phyloP scores from a whole-genome alignment of 2,888 invertebrate genomes.

The Andrena fulva region DNA sequence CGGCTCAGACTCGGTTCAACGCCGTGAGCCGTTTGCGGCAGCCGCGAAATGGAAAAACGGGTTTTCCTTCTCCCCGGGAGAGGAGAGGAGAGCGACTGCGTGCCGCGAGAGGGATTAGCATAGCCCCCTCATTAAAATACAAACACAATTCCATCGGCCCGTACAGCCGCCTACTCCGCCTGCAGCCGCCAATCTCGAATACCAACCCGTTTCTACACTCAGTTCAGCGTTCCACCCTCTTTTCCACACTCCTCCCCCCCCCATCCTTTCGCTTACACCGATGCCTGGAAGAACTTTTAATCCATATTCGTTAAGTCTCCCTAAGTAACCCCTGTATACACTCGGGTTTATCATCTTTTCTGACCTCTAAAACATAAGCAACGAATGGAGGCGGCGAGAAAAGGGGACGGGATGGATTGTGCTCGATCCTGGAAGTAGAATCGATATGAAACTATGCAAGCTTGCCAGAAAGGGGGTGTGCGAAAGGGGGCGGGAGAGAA shows the following conservation, averaged over 20 bases:
- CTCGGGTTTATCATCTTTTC: constrained; percentile 80
- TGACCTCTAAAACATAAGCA: not conserved
- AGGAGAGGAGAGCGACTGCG: constrained; percentile 66
- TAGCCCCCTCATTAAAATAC: constrained; percentile 84
- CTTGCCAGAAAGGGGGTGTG: not conserved
- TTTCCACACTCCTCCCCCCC: not conserved
- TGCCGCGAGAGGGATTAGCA: constrained; percentile 82
- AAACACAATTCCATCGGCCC: constrained; percentile 81
- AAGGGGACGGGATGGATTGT: not conserved
- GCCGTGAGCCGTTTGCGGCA: constrained; percentile 64
- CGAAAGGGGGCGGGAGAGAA: not conserved
- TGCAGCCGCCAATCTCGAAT: constrained; percentile 71
- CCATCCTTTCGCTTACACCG: constrained; percentile 21
- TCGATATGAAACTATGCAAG: not conserved
- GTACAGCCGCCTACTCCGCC: constrained; percentile 63
- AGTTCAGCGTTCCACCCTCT: constrained; percentile 41
- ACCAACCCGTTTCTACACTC: constrained; percentile 70
- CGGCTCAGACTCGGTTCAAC: constrained; percentile 66
- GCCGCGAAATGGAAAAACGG: constrained; percentile 79
- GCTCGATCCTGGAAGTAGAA: not conserved
- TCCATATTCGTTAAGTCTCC: constrained; percentile 84
- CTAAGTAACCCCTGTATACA: constrained; percentile 80
- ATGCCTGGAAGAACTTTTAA: constrained; percentile 82
- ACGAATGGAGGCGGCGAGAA: not conserved
- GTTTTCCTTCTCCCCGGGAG: constrained; percentile 60